These are phyloP conservation scores for Cynopterus sphinx DNA, from an alignment of 2,797 vertebrate genomes.

Conservation along the genomic window DNA sequence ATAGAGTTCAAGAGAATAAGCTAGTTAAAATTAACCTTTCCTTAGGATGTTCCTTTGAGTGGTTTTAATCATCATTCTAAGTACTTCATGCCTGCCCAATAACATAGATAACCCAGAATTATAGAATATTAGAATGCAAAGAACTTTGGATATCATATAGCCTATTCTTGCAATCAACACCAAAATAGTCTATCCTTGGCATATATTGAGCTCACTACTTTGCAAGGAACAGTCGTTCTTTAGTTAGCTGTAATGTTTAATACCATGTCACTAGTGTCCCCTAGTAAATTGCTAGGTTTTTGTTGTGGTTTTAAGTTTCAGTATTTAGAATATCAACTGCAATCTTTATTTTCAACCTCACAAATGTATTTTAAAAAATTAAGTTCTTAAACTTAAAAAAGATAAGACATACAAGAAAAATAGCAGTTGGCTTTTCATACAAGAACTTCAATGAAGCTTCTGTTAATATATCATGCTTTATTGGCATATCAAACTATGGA, in stretches of 20 bases:
- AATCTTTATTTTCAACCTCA: constrained; percentile 47
- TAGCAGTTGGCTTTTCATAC: constrained; percentile 9
- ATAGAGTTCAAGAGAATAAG: background rate
- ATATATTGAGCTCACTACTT: background rate
- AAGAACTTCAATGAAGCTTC: constrained; percentile 44
- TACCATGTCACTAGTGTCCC: background rate
- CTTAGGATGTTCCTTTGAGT: background rate
- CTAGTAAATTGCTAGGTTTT: background rate
- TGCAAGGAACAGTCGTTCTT: background rate
- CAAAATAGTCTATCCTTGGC: background rate
- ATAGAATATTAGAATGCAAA: constrained; percentile 10
- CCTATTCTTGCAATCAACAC: background rate
- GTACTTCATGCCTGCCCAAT: background rate
- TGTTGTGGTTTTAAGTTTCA: background rate
- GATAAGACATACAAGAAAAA: constrained; percentile 37
- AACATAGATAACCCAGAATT: background rate
- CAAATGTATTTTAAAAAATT: constrained; percentile 47
- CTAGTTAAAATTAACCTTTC: constrained; percentile 6
- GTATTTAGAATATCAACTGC: constrained; percentile 17
- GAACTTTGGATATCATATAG: background rate
- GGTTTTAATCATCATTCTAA: constrained; percentile 21
- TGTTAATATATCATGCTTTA: constrained; percentile 68
- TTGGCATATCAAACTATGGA: constrained; percentile 68
- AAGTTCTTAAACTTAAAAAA: background rate
- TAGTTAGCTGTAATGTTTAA: background rate